Evolutionary conservation across 2,113 vertebrate genomes (phyloP).

Genomic region (Aldabrachelys gigantea): DNA sequence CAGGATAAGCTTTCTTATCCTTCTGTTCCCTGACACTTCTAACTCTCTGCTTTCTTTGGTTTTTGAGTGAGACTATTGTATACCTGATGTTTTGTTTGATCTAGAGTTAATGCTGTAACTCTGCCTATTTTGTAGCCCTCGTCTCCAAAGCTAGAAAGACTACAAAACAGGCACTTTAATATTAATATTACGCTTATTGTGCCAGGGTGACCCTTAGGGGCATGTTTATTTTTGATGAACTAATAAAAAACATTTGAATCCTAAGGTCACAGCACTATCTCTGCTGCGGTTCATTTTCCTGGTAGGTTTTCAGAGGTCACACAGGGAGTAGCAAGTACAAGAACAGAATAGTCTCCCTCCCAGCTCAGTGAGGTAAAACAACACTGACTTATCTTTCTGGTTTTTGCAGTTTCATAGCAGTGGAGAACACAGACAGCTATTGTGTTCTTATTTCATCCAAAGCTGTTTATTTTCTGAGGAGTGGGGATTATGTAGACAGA

Average conservation of each 20-base stretch:
- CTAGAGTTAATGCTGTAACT: background rate
- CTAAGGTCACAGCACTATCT: background rate
- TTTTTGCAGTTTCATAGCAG: constrained; percentile 90
- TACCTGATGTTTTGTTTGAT: background rate
- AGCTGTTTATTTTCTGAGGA: constrained; percentile 94
- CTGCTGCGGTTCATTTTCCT: rapidly evolving
- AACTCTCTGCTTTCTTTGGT: background rate
- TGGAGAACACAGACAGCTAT: constrained; percentile 92
- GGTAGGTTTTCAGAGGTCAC: background rate
- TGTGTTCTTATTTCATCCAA: constrained; percentile 97
- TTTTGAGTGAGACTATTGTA: background rate
- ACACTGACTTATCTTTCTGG: background rate
- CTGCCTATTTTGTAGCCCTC: background rate
- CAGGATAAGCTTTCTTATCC: too few relatives aligned
- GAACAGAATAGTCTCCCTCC: background rate
- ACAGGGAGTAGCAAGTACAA: background rate
- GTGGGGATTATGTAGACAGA: constrained; percentile 85
- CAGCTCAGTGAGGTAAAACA: background rate
- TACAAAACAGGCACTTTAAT: background rate
- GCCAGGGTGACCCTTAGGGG: background rate
- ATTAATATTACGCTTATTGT: background rate
- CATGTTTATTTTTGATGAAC: background rate
- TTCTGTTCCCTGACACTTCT: background rate
- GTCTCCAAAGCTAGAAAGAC: background rate
- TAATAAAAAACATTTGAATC: background rate